These are phyloP conservation scores for Drusus annulatus DNA, from an alignment of 1,140 invertebrate species.

Conservation along the genomic window DNA sequence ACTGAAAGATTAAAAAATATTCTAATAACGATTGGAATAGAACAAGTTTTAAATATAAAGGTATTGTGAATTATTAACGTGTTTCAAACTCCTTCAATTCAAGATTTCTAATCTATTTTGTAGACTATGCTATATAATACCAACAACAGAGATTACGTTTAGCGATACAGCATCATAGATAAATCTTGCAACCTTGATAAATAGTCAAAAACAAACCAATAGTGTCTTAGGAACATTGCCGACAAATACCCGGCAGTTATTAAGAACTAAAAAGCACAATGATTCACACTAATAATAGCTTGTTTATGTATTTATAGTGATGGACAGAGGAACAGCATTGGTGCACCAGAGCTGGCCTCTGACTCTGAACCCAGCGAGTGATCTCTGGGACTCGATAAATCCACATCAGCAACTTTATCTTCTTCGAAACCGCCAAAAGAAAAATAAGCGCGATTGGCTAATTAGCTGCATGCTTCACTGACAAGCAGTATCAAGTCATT, in stretches of 20 bases:
- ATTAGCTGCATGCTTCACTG: constrained; percentile 8
- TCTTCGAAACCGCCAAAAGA: constrained; percentile 9
- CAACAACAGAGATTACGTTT: too few species aligned
- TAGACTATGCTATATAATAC: too few species aligned
- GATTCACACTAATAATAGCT: constrained; percentile 21
- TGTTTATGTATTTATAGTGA: background rate
- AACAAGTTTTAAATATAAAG: too few species aligned
- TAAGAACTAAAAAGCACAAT: background rate
- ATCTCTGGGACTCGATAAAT: constrained; percentile 16
- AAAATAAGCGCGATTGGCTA: constrained; percentile 3
- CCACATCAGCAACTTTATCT: constrained; percentile 13
- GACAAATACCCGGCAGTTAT: constrained; percentile 9
- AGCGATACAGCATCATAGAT: too few species aligned
- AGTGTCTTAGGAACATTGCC: background rate
- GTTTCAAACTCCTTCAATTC: too few species aligned
- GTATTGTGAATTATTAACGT: too few species aligned
- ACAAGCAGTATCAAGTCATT: constrained; percentile 9
- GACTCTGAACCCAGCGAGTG: constrained; percentile 6
- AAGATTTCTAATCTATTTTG: too few species aligned
- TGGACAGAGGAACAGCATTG: background rate
- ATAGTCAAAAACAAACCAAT: too few species aligned
- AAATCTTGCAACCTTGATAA: too few species aligned
- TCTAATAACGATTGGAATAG: too few species aligned
- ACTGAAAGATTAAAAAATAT: too few species aligned
- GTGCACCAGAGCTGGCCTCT: constrained; percentile 20